Evolutionary conservation across 2,888 invertebrate species (phyloP).

Genomic region (Penaeus monodon): DNA sequence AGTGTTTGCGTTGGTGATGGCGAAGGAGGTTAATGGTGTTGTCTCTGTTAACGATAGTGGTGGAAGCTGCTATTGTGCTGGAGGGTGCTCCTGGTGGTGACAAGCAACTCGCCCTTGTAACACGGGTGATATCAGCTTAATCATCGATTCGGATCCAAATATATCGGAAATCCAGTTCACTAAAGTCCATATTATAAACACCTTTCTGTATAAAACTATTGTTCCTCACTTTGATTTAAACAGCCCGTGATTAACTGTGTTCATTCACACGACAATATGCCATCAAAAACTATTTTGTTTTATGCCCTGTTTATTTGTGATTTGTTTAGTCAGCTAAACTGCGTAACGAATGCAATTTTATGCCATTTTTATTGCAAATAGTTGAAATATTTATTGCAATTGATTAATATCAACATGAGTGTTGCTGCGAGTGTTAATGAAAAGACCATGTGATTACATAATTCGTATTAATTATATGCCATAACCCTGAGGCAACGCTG

Average conservation of each 20-base stretch:
- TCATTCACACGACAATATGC: too few relatives aligned
- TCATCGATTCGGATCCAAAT: too few relatives aligned
- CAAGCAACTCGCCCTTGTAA: too few relatives aligned
- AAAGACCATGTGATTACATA: slow-evolving; percentile 28
- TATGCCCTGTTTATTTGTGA: slow-evolving; percentile 42
- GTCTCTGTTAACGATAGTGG: too few relatives aligned
- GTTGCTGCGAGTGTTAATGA: slow-evolving; percentile 17
- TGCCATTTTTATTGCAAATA: slow-evolving; percentile 31
- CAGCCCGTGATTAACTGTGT: too few relatives aligned
- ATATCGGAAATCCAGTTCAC: too few relatives aligned
- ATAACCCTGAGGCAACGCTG: slow-evolving; percentile 7
- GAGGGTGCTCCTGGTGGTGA: too few relatives aligned
- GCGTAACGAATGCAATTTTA: slow-evolving; percentile 37
- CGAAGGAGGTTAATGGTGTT: slow-evolving; percentile 6
- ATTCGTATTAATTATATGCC: slow-evolving; percentile 30
- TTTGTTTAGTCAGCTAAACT: slow-evolving; percentile 38
- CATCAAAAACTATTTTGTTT: slow-evolving; percentile 4
- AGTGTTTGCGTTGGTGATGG: slow-evolving; percentile 11
- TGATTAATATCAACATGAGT: slow-evolving; percentile 1
- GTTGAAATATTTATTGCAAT: slow-evolving; percentile 28
- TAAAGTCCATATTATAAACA: too few relatives aligned
- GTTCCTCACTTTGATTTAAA: too few relatives aligned
- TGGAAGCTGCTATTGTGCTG: too few relatives aligned
- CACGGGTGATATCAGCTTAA: too few relatives aligned
- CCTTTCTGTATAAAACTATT: too few relatives aligned